Evolutionary conservation across 2,113 vertebrate genomes (phyloP).

Genomic region (Neotragus pygmaeus): DNA sequence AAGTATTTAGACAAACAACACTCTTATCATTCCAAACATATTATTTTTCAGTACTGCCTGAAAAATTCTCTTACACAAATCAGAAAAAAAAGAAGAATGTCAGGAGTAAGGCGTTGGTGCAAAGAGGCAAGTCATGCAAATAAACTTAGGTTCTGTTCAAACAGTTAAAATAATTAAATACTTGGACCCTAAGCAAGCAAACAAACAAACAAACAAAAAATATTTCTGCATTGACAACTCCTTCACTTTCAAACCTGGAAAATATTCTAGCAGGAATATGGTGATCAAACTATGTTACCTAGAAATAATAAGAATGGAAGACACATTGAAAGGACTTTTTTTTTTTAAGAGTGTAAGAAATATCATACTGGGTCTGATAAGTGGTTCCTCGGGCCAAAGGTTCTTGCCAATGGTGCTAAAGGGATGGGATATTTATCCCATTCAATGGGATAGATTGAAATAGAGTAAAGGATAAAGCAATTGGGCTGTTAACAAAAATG

Average conservation of each 20-base stretch:
- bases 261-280: not conserved
- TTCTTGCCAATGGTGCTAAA: not conserved
- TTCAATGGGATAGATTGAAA: not conserved
- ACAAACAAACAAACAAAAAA: not conserved
- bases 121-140: not conserved
- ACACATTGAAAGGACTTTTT: not conserved
- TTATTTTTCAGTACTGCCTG: not conserved
- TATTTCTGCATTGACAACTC: not conserved
- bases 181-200: not conserved
- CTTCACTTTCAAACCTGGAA: not conserved
- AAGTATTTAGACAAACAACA: not conserved
- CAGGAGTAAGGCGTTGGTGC: not conserved
- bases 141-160: not conserved
- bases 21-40: not conserved
- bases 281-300: not conserved
- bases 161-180: not conserved
- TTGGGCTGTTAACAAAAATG: not conserved
- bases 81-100: not conserved
- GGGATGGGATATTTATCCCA: not conserved
- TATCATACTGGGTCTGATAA: not conserved
- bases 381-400: not conserved
- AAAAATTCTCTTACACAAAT: not conserved
- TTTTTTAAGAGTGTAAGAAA: not conserved
- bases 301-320: not conserved
- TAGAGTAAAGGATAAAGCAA: not conserved